These are phyloP conservation scores for Epinephelus awoara DNA, from an alignment of 2,797 vertebrate species.

Conservation along the genomic window DNA sequence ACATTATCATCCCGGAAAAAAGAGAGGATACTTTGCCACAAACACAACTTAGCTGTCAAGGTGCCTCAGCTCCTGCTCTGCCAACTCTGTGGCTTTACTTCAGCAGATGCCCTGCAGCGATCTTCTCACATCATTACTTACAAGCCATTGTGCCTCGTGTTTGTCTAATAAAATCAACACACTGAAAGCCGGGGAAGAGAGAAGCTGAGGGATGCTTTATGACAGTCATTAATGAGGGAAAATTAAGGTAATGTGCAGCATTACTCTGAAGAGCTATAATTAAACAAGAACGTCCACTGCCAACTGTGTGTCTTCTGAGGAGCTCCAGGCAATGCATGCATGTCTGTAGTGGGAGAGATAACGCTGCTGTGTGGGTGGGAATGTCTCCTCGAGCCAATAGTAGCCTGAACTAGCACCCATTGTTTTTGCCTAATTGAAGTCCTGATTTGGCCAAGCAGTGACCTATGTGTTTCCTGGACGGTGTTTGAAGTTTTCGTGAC, in stretches of 20 bases:
- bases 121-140: constrained; percentile 71
- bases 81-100: constrained; percentile 62
- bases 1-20: constrained; percentile 30
- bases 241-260: constrained; percentile 70
- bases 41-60: constrained; percentile 65
- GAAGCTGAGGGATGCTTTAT: constrained; percentile 63
- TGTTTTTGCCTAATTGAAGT: constrained; percentile 70
- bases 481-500: constrained; percentile 59
- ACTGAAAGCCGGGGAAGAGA: constrained; percentile 47
- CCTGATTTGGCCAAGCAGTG: constrained; percentile 67
- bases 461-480: constrained; percentile 65
- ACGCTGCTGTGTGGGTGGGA: constrained; percentile 72
- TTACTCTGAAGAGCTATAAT: constrained; percentile 80
- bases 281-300: constrained; percentile 72
- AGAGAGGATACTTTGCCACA: constrained; percentile 22
- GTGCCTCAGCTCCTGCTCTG: constrained; percentile 53
- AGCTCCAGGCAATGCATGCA: constrained; percentile 71
- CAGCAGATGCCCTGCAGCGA: constrained; percentile 63
- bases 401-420: constrained; percentile 61
- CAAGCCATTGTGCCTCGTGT: constrained; percentile 53
- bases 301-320: constrained; percentile 71
- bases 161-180: constrained; percentile 76
- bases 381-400: constrained; percentile 64
- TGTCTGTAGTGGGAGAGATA: constrained; percentile 81
- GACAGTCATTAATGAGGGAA: constrained; percentile 69